Evolutionary conservation across 2,888 invertebrate genomes (phyloP), one percentile per base, ranked within the genome.

Genomic region (Craniophora ligustri): DNA sequence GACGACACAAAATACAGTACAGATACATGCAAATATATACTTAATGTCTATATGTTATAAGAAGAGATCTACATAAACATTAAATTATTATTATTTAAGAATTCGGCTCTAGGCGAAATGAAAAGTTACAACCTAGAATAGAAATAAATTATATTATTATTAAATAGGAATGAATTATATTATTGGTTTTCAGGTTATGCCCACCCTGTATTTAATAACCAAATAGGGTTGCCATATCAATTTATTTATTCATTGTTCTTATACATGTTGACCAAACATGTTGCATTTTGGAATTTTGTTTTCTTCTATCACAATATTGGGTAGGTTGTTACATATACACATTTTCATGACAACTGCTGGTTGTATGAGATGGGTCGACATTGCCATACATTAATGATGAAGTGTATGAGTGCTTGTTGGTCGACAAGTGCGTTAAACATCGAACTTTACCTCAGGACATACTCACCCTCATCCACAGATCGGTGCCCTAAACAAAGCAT

Each of bases 381-480:
- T 41, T 30, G 55, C 54, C 53, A 58, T 57, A 61, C 34, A 73
- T 68, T 56, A 71, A 45, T 58, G 40, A 63, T 76, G 75, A 50
- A 58, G 74, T 76, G 77, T 65, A 60, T 74, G 70, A 59, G 28
- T 55, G 28, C 35, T 63, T 65, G 68, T 51, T 46, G 51, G 53
- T 56, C 45, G 56, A 55, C 32, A 54, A 41, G 78, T 76, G 76
- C 70, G 51, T 67, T 61, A 69, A 47, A 81, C 82, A 81, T 78
- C 75, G 54, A 81, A 75, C 63, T 68, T 69, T 78, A 82, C 79
- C 71, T 76, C 72, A 26, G 46, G 49, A 65, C 44, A 75, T 82
- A 92, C 92, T 90, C 84, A 92, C 92, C 91, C 79, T 92, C 92
- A 34, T 91, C 91, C 91, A 85, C 78, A 45, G 89, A 80, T 58